Evolutionary conservation across 2,113 vertebrate genomes (phyloP).

Genomic region (Phalacrocorax carbo): DNA sequence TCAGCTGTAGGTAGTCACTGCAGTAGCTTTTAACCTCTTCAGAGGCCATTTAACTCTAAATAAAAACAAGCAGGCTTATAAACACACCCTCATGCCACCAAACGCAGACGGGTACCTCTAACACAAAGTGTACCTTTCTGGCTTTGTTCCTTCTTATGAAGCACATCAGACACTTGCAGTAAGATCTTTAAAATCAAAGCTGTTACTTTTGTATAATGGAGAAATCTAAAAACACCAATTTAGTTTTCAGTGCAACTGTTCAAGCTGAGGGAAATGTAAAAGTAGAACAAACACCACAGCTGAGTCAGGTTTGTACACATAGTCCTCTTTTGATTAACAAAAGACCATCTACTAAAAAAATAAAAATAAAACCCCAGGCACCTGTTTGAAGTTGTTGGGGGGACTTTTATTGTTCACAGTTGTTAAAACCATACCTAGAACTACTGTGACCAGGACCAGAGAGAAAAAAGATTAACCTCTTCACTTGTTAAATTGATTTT

Average conservation of each 20-base stretch:
- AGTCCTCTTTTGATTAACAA: not conserved
- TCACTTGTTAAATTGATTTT: not conserved
- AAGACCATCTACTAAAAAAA: not conserved
- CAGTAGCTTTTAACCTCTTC: not conserved
- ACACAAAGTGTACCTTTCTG: not conserved
- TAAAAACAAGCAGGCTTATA: not conserved
- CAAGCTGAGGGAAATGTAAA: not conserved
- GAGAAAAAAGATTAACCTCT: not conserved
- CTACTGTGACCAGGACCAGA: not conserved
- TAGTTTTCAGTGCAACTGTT: not conserved
- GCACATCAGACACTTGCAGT: not conserved
- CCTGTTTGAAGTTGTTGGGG: not conserved
- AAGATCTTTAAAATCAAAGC: slow-evolving; percentile 1
- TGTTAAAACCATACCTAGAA: not conserved
- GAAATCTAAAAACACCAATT: not conserved
- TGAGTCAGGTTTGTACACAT: not conserved
- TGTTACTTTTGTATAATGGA: not conserved
- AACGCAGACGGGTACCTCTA: not conserved
- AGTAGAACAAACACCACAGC: not conserved
- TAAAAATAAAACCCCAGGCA: not conserved
- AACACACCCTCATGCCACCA: not conserved
- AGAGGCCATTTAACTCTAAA: not conserved
- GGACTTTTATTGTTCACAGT: not conserved
- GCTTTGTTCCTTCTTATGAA: not conserved
- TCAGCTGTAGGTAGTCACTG: not conserved